Conservation (phyloP, 30 jellyfish, hydroid and myxozoan species). For the Phacellophora camtschatica region DNA sequence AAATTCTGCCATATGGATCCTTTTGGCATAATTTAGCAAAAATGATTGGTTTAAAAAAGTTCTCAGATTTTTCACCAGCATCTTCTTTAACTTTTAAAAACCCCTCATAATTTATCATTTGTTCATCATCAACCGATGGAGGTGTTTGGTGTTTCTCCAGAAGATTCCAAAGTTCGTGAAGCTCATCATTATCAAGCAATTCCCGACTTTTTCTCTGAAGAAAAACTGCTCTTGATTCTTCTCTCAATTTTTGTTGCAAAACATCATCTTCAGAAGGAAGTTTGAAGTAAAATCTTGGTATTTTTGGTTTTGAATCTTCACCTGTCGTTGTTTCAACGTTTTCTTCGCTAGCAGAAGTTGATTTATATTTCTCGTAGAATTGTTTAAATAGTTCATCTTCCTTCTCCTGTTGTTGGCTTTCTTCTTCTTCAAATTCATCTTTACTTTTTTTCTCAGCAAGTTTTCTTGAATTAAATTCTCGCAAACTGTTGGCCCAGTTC, state of each 20-base stretch:
- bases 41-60: slow-evolving; percentile 84
- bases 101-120: slow-evolving; percentile 94
- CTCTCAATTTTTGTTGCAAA: slow-evolving; percentile 91
- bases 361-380: slow-evolving; percentile 66
- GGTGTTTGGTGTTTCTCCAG: slow-evolving; percentile 88
- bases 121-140: slow-evolving; percentile 91
- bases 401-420: slow-evolving; percentile 38
- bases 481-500: slow-evolving; percentile 64
- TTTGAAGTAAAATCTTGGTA: slow-evolving; percentile 88
- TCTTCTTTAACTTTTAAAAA: slow-evolving; percentile 88
- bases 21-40: slow-evolving; percentile 83
- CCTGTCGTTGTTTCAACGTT: not conserved
- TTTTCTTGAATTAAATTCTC: slow-evolving; percentile 50
- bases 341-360: not conserved
- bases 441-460: not conserved
- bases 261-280: slow-evolving; percentile 96
- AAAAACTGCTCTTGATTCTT: slow-evolving; percentile 94
- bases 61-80: slow-evolving; percentile 89
- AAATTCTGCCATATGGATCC: slow-evolving; percentile 93
- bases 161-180: slow-evolving; percentile 95
- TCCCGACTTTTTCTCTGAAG: slow-evolving; percentile 93
- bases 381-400: slow-evolving; percentile 65
- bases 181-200: slow-evolving; percentile 91
- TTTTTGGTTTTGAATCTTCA: not conserved
- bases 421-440: slow-evolving; percentile 22